phyloP scores from a whole-genome alignment of 2,113 vertebrate genomes.

The Percopsis transmontana region DNA sequence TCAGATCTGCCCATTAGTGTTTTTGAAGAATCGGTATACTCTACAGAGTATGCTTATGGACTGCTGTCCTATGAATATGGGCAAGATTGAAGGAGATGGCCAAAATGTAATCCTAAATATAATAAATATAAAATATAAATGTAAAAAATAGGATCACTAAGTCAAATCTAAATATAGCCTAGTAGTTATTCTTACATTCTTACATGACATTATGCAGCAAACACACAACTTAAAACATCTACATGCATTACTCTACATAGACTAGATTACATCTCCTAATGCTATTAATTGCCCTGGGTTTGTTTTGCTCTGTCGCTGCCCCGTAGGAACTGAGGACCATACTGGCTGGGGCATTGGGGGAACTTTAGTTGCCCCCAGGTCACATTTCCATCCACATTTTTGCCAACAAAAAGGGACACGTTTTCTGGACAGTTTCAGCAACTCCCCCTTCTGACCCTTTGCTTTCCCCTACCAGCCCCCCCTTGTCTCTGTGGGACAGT shows the following conservation, averaged over 20 bases:
- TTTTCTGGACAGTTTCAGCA: constrained; percentile 77
- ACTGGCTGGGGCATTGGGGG: constrained; percentile 42
- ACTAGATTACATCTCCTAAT: constrained; percentile 3
- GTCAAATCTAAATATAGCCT: too few relatives aligned
- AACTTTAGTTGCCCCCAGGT: constrained; percentile 77
- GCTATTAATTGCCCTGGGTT: neutral
- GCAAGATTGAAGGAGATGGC: too few relatives aligned
- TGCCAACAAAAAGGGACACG: constrained; percentile 71
- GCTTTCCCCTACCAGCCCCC: constrained; percentile 35
- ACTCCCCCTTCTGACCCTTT: constrained; percentile 57
- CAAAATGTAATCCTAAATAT: too few relatives aligned
- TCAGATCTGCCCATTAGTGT: neutral
- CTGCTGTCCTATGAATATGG: too few relatives aligned
- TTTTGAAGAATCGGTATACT: too few relatives aligned
- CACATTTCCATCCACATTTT: constrained; percentile 74
- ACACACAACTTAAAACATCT: too few relatives aligned
- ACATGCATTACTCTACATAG: too few relatives aligned
- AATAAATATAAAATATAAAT: too few relatives aligned
- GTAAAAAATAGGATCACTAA: too few relatives aligned
- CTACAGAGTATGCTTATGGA: too few relatives aligned
- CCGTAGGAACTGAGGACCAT: constrained; percentile 43
- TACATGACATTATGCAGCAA: too few relatives aligned
- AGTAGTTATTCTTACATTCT: too few relatives aligned
- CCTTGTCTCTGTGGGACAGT: constrained; percentile 50
- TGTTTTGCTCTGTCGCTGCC: constrained; percentile 15